Conservation (phyloP, 35 echinoderm and acorn worm species). For the Hemicentrotus pulcherrimus region DNA sequence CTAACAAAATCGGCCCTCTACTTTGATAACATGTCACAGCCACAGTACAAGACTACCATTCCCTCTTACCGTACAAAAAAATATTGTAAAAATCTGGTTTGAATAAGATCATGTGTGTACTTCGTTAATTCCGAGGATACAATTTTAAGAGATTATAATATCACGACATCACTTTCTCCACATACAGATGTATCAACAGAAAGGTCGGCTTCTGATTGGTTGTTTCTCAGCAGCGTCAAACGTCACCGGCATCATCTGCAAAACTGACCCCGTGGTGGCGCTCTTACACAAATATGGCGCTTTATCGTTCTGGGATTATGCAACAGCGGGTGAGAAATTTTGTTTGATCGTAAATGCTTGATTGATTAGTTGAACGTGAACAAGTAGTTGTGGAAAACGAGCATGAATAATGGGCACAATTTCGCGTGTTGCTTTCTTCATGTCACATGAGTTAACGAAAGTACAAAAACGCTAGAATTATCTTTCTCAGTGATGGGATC, state of each 20-base stretch:
- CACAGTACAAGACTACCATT: too few relatives aligned
- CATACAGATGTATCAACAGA: conserved; percentile 60
- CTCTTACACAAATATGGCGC: conserved; percentile 88
- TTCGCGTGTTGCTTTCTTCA: background rate
- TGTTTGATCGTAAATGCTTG: background rate
- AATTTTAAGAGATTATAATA: too few relatives aligned
- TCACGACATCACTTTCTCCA: background rate
- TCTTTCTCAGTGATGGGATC: background rate
- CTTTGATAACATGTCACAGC: too few relatives aligned
- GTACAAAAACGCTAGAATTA: background rate
- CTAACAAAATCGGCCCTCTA: too few relatives aligned
- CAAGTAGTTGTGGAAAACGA: too few relatives aligned
- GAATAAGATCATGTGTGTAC: too few relatives aligned
- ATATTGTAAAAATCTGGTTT: too few relatives aligned
- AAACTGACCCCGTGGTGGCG: conserved; percentile 70
- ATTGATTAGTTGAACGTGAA: background rate
- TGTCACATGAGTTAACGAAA: background rate
- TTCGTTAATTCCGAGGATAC: too few relatives aligned
- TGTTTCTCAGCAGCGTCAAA: conserved; percentile 97
- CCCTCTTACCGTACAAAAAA: too few relatives aligned
- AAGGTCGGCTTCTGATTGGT: conserved; percentile 61
- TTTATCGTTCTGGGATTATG: conserved; percentile 98
- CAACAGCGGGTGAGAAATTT: conserved; percentile 66
- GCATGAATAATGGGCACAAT: background rate
- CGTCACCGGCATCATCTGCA: conserved; percentile 90